Evolutionary conservation across 1,140 invertebrate genomes (phyloP), one percentile per base, ranked within the genome.

Genomic region (Macrobrachium nipponense): DNA sequence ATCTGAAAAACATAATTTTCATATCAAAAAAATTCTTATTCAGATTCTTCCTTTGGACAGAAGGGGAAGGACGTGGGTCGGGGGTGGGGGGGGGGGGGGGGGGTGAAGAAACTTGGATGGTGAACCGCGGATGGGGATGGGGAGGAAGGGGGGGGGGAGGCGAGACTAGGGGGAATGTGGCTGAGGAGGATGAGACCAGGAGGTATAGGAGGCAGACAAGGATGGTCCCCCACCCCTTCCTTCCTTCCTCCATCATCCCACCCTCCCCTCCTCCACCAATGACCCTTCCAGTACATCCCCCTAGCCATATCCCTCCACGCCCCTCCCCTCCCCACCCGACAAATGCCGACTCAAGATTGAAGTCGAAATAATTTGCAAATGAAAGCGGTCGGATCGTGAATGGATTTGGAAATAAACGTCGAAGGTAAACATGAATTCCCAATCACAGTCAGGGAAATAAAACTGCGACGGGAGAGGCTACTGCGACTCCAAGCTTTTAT

Each of bases 331-430:
- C 14, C 61, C 12, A 8, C 73, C 75, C 61, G 75, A 79, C 86
- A 82, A 78, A 80, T 76, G 80, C 80, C 80, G 60, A 81, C 78
- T 82, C 85, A 87, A 87, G 86, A 87, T 87, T 87, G 86, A 87
- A 87, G 86, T 79, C 79, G 86, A 87, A 87, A 87, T 87, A 87
- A 87, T 87, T 87, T 87, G 86, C 86, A 87, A 87, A 87, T 87
- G 86, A 87, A 87, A 87, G 86, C 86, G 86, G 80, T 14, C 44
- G 73, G 80, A 82, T 87, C 86, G 86, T 87, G 86, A 82, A 87
- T 87, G 86, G 80, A 87, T 87, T 87, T 87, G 86, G 66, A 79
- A 87, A 87, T 87, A 87, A 87, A 87, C 86, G 86, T 82, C 62
- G 27, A 82, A 75, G 76, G 86, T 87, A 87, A 87, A 87, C 86